Evolutionary conservation across 2,888 invertebrate species (phyloP).

Genomic region (Griposia aprilina): DNA sequence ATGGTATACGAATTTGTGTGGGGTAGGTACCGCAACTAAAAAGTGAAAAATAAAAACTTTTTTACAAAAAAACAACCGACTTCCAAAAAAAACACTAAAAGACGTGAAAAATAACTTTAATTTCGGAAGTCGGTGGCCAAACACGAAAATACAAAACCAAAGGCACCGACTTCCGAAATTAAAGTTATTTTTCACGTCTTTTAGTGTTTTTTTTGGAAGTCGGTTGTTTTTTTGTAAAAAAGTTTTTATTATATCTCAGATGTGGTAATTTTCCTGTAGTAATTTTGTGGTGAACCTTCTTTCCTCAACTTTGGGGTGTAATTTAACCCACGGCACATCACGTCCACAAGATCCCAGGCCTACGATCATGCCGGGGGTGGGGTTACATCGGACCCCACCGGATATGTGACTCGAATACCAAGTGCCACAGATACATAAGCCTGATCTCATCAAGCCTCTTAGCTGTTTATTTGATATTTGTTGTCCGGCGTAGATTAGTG

Average conservation of each 20-base stretch:
- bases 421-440: conserved; percentile 39
- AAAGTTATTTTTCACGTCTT: too few species aligned
- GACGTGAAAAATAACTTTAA: too few species aligned
- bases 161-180: too few species aligned
- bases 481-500: neutral
- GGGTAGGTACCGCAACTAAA: too few species aligned
- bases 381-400: conserved; percentile 57
- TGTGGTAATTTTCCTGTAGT: neutral
- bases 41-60: too few species aligned
- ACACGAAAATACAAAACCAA: too few species aligned
- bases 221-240: too few species aligned
- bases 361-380: conserved; percentile 66
- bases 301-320: neutral
- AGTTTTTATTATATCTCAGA: neutral
- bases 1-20: too few species aligned
- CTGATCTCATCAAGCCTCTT: conserved; percentile 38
- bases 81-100: too few species aligned
- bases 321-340: conserved; percentile 61
- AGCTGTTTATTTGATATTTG: conserved; percentile 49
- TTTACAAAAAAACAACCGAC: too few species aligned
- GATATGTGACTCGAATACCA: conserved; percentile 68
- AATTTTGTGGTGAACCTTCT: conserved; percentile 23
- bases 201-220: too few species aligned
- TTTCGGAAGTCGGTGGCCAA: too few species aligned
- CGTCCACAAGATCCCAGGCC: conserved; percentile 70